Conservation (phyloP, 2,888 invertebrate genomes). For the Steinernema hermaphroditum region DNA sequence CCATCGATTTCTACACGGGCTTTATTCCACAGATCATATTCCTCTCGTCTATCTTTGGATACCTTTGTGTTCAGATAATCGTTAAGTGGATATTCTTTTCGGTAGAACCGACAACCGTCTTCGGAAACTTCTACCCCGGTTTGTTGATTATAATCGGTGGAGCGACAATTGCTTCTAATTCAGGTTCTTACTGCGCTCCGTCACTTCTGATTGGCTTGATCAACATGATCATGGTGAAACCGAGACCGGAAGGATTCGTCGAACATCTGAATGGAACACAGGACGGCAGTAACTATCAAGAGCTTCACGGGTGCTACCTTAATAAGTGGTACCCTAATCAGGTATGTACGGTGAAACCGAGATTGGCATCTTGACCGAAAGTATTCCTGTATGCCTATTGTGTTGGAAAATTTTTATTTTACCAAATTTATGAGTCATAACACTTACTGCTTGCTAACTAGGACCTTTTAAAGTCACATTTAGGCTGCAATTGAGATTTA, state of each 20-base stretch:
- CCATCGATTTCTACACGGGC: slow-evolving; percentile 81
- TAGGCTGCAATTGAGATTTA: slow-evolving; percentile 62
- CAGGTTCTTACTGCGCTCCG: slow-evolving; percentile 62
- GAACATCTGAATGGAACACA: slow-evolving; percentile 37
- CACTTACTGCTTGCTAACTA: too few species aligned
- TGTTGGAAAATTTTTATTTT: too few species aligned
- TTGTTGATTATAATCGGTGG: background rate
- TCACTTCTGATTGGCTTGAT: slow-evolving; percentile 60
- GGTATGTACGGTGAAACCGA: slow-evolving; percentile 40
- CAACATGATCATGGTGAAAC: slow-evolving; percentile 60
- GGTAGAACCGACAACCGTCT: slow-evolving; percentile 46
- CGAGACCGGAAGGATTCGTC: slow-evolving; percentile 43
- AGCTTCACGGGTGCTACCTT: slow-evolving; percentile 52
- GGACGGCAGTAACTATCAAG: slow-evolving; percentile 39
- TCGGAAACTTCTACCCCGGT: slow-evolving; percentile 61
- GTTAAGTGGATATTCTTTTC: slow-evolving; percentile 82
- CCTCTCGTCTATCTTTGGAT: slow-evolving; percentile 85
- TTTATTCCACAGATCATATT: slow-evolving; percentile 94
- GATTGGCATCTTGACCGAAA: background rate
- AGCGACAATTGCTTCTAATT: slow-evolving; percentile 31
- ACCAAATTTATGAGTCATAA: too few species aligned
- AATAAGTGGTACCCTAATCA: slow-evolving; percentile 67
- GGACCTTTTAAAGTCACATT: too few species aligned
- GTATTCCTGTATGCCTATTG: background rate
- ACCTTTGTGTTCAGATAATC: slow-evolving; percentile 90